These are phyloP conservation scores for Ceratosolen solmsi DNA, from an alignment of 1,140 invertebrate species.

Conservation along the genomic window DNA sequence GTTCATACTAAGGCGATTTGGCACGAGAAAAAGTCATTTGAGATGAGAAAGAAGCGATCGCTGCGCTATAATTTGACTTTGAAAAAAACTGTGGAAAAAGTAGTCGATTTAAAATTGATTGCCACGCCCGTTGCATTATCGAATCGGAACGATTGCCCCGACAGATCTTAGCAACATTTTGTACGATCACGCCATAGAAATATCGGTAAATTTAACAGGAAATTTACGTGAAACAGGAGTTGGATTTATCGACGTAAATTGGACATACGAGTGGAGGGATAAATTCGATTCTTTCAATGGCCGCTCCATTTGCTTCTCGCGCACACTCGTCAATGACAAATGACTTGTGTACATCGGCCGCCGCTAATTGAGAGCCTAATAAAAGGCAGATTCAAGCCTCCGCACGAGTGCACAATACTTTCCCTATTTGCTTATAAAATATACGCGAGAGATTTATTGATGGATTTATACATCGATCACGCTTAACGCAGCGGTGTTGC, in stretches of 20 bases:
- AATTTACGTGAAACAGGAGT: slow-evolving; percentile 10
- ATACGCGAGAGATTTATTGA: neutral
- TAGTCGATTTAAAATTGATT: neutral
- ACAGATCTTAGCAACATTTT: too few species aligned
- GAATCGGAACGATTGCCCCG: neutral
- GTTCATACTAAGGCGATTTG: slow-evolving; percentile 6
- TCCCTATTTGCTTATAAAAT: slow-evolving; percentile 20
- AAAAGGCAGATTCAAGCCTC: neutral
- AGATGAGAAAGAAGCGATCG: neutral
- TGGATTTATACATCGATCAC: too few species aligned
- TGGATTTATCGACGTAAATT: slow-evolving; percentile 26
- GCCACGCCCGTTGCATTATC: neutral
- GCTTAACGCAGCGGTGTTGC: too few species aligned
- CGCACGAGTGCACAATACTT: neutral
- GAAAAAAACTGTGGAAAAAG: neutral
- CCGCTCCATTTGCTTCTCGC: slow-evolving; percentile 7
- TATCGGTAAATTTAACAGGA: neutral
- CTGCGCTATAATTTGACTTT: neutral
- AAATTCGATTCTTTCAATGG: slow-evolving; percentile 30
- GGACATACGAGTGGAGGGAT: neutral
- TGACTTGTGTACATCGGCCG: slow-evolving; percentile 30
- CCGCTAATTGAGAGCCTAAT: neutral
- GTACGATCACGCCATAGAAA: neutral
- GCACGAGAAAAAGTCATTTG: neutral
- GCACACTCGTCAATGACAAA: slow-evolving; percentile 33